Conservation (phyloP, 2,113 vertebrate genomes). For the Salvelinus fontinalis region DNA sequence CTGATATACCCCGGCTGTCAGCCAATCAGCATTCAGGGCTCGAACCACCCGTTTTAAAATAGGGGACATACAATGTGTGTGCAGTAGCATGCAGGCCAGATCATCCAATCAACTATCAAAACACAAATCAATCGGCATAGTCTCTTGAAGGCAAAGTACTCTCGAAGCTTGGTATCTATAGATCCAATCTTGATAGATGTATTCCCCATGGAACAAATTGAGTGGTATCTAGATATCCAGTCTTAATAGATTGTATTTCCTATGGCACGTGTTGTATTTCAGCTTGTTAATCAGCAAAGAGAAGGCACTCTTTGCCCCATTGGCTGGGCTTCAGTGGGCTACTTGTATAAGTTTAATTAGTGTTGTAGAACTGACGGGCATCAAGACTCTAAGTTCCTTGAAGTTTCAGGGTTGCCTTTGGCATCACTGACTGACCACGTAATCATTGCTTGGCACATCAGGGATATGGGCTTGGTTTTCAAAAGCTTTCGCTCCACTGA, state of each 20-base stretch:
- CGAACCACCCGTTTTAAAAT: too few species aligned
- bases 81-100: too few species aligned
- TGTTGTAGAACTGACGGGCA: conserved; percentile 72
- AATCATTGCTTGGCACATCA: conserved; percentile 78
- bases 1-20: too few species aligned
- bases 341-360: conserved; percentile 77
- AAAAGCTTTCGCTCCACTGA: conserved; percentile 78
- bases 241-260: not conserved
- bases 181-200: too few species aligned
- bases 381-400: conserved; percentile 70
- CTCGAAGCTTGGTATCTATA: too few species aligned
- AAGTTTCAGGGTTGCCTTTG: conserved; percentile 76
- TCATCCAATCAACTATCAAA: too few species aligned
- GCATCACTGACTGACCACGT: conserved; percentile 79
- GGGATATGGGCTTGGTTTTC: conserved; percentile 80
- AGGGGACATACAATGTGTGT: too few species aligned
- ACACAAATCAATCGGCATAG: too few species aligned
- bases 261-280: conserved; percentile 14
- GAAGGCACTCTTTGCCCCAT: conserved; percentile 45
- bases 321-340: conserved; percentile 58
- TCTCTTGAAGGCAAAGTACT: too few species aligned
- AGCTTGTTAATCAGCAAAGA: conserved; percentile 58
- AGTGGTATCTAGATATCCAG: too few species aligned
- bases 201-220: too few species aligned
- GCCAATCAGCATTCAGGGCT: too few species aligned